Evolutionary conservation across 1,140 invertebrate species (phyloP).

Genomic region (Panulirus ornatus): DNA sequence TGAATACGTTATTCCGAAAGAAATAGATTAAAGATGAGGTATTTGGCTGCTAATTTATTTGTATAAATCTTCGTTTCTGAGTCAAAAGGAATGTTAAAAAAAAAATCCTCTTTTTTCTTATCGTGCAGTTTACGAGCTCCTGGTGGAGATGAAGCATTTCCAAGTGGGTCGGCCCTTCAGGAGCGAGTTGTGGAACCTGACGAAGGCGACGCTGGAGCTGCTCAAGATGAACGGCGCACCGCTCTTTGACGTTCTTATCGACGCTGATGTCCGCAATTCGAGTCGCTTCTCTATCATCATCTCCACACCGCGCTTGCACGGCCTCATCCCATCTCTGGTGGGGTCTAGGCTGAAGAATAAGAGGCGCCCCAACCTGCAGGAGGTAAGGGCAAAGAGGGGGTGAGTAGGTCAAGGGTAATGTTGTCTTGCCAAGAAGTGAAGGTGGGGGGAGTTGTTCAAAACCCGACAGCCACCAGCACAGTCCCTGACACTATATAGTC

Average conservation of each 20-base stretch:
- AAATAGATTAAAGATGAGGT: no score
- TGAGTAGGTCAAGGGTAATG: no score
- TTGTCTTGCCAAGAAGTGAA: no score
- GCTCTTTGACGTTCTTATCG: slow-evolving; percentile 40
- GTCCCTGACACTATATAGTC: no score
- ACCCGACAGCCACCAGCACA: no score
- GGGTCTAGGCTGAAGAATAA: not conserved
- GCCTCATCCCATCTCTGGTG: slow-evolving; percentile 23
- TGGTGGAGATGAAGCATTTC: slow-evolving; percentile 40
- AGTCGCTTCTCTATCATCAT: slow-evolving; percentile 25
- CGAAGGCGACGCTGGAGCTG: slow-evolving; percentile 55
- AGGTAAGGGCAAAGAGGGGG: slow-evolving; percentile 8
- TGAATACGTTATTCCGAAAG: no score
- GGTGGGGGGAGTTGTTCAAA: no score
- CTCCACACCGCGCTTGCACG: slow-evolving; percentile 15
- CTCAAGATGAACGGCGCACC: slow-evolving; percentile 52
- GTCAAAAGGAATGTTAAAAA: no score
- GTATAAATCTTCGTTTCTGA: no score
- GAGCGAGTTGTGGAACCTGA: slow-evolving; percentile 44
- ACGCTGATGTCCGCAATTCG: slow-evolving; percentile 21
- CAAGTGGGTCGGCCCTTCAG: slow-evolving; percentile 55
- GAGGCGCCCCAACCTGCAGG: not conserved
- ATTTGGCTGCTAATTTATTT: no score
- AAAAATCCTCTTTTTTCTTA: no score
- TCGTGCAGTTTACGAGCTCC: slow-evolving; percentile 12